phyloP scores from a whole-genome alignment of 1,140 invertebrate genomes.

The Conopomorpha cramerella region DNA sequence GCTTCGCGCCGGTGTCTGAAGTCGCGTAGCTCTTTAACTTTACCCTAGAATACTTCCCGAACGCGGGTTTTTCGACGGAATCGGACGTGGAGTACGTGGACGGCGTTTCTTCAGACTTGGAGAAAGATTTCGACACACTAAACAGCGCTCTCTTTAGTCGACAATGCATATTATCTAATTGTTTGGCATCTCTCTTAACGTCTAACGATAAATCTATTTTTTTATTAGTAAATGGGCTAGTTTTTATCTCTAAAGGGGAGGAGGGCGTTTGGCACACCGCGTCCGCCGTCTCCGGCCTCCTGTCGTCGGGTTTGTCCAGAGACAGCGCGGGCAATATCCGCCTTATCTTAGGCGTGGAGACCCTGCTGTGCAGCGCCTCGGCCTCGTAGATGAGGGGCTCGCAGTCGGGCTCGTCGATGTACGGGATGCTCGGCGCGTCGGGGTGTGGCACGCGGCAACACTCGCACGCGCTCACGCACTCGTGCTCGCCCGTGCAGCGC shows the following conservation, averaged over 20 bases:
- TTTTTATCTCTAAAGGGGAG: conserved; percentile 18
- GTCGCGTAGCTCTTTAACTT: conserved; percentile 12
- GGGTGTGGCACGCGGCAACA: conserved; percentile 48
- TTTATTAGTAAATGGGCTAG: conserved; percentile 9
- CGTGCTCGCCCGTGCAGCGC: conserved; percentile 30
- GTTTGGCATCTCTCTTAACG: conserved; percentile 23
- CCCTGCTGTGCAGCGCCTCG: conserved; percentile 20
- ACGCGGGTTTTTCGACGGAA: conserved; percentile 23
- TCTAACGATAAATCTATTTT: conserved; percentile 26
- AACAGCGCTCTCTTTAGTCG: conserved; percentile 31
- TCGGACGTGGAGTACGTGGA: conserved; percentile 37
- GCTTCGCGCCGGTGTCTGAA: conserved; percentile 16
- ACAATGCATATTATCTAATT: conserved; percentile 28
- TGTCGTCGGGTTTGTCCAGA: conserved; percentile 29
- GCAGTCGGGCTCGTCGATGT: conserved; percentile 48
- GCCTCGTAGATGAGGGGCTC: conserved; percentile 52
- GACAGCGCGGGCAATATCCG: conserved; percentile 42
- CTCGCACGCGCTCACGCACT: conserved; percentile 46
- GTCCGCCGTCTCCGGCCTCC: conserved; percentile 29
- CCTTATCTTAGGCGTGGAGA: conserved; percentile 36
- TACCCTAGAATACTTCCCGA: conserved; percentile 8
- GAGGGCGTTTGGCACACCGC: conserved; percentile 39
- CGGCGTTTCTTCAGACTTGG: conserved; percentile 32
- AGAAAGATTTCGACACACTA: conserved; percentile 30
- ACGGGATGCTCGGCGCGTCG: conserved; percentile 43